These are phyloP conservation scores for Plutella xylostella DNA, from an alignment of 2,888 invertebrate genomes.

Conservation along the genomic window DNA sequence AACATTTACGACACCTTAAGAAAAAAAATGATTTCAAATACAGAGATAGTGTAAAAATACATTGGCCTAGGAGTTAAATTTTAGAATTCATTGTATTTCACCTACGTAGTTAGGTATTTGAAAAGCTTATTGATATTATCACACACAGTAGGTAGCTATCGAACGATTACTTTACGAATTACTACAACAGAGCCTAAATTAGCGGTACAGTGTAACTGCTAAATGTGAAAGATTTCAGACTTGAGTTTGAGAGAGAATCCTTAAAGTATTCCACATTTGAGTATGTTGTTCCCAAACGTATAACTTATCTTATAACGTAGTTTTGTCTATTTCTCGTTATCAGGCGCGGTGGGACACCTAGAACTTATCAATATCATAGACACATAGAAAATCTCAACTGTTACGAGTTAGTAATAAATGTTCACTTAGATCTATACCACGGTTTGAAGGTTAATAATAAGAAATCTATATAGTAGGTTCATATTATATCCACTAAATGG, in stretches of 20 bases:
- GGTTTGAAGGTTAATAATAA: no score
- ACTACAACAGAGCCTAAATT: conserved; percentile 21
- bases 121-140: conserved; percentile 68
- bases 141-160: conserved; percentile 60
- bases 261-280: conserved; percentile 23
- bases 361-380: no score
- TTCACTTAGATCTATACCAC: no score
- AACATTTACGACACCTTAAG: conserved; percentile 39
- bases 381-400: no score
- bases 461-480: no score
- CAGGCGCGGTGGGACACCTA: no score
- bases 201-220: conserved; percentile 17
- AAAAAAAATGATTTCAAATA: conserved; percentile 58
- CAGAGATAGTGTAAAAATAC: conserved; percentile 66
- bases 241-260: conserved; percentile 28
- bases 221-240: conserved; percentile 30
- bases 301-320: no score
- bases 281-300: no score
- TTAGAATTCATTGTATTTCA: conserved; percentile 60
- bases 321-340: no score
- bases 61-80: conserved; percentile 58
- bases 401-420: no score
- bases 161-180: conserved; percentile 40
- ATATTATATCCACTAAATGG: no score
- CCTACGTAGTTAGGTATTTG: no score